A percentile compares a stretch with the other conserved stretches of the same genome.
Conservation (phyloP, 2,888 invertebrate species). For the Atethmia centrago region DNA sequence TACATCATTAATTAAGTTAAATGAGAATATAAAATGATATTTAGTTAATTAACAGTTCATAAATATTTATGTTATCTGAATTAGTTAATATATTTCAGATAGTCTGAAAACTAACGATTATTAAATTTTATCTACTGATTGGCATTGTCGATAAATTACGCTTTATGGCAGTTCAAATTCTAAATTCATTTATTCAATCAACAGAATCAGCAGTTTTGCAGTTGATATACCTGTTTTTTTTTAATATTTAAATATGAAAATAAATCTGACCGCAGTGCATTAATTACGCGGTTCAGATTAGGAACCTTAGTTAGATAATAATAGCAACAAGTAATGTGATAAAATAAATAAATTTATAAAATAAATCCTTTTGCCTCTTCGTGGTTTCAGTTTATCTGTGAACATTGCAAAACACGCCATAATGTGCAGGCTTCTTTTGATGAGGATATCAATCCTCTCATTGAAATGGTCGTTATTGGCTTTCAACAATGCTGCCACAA, state of each 20-base stretch:
- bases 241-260: not conserved
- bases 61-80: not conserved
- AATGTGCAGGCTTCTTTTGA: not conserved
- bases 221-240: not conserved
- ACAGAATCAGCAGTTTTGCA: not conserved
- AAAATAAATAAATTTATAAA: not conserved
- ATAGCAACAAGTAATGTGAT: not conserved
- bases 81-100: slow-evolving; percentile 1
- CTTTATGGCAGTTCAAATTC: not conserved
- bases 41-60: not conserved
- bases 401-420: not conserved
- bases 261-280: not conserved
- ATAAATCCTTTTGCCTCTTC: too few relatives aligned
- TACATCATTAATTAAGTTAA: too few relatives aligned
- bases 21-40: not conserved
- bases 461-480: not conserved
- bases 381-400: not conserved
- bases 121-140: slow-evolving; percentile 17
- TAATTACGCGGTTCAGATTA: not conserved
- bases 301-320: not conserved
- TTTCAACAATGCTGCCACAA: not conserved
- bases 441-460: not conserved
- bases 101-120: not conserved
- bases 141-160: slow-evolving; percentile 1
- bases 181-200: slow-evolving; percentile 1